A percentile compares a stretch with the other conserved stretches of the same genome.
Conservation (phyloP, 2,797 vertebrate genomes). For the Oreochromis mossambicus region DNA sequence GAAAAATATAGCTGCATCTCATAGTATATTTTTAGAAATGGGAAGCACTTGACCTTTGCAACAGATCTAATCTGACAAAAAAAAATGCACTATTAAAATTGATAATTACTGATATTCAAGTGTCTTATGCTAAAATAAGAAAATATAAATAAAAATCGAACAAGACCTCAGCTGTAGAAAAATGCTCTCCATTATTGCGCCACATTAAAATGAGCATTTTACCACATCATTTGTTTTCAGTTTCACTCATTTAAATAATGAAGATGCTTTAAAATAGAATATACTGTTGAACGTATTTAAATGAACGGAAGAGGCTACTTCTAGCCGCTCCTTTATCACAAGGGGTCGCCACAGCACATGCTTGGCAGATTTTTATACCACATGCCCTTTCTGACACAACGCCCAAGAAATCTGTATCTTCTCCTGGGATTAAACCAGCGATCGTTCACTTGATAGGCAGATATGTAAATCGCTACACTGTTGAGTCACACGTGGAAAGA, state of each 20-base stretch:
- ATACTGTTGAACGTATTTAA: neutral
- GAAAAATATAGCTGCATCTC: neutral
- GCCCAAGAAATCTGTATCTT: neutral
- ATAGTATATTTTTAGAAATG: neutral
- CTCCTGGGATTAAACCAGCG: fast-evolving
- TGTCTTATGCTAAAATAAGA: neutral
- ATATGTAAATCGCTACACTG: neutral
- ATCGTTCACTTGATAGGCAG: neutral
- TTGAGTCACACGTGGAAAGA: neutral
- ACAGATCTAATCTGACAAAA: fast-evolving
- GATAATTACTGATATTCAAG: neutral
- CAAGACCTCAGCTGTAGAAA: neutral
- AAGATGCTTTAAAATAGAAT: fast-evolving
- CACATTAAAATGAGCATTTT: fast-evolving
- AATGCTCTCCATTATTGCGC: neutral
- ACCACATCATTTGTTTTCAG: neutral
- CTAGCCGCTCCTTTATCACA: fast-evolving
- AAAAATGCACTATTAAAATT: fast-evolving
- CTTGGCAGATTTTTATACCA: fast-evolving
- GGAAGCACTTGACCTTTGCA: neutral
- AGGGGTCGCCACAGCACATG: neutral
- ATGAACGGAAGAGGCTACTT: neutral
- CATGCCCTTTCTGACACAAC: no score
- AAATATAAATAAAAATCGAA: neutral
- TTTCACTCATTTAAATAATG: neutral